phyloP scores from a whole-genome alignment of 2,113 vertebrate genomes.

The Sphyrna mokarran region DNA sequence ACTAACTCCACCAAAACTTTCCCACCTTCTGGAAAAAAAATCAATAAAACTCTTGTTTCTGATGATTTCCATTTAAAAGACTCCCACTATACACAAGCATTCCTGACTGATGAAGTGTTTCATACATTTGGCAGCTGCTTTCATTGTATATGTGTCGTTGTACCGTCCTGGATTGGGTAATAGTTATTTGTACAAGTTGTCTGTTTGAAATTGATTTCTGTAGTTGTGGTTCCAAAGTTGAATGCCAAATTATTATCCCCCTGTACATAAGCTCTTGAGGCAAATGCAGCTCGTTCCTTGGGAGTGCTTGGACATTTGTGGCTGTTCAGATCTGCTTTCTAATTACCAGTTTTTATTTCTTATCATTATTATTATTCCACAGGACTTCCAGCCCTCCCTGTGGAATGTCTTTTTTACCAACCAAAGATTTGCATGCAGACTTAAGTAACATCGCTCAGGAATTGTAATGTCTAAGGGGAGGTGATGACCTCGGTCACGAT shows the following conservation, averaged over 20 bases:
- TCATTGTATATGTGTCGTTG: conserved; percentile 22
- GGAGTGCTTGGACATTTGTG: neutral
- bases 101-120: conserved; percentile 15
- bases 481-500: neutral
- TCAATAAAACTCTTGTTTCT: neutral
- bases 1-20: neutral
- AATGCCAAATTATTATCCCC: neutral
- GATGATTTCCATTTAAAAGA: neutral
- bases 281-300: neutral
- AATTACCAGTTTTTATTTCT: neutral
- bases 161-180: neutral
- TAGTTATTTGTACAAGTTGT: neutral
- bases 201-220: neutral
- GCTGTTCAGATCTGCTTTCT: neutral
- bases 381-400: neutral
- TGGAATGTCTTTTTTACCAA: neutral
- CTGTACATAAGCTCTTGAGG: neutral
- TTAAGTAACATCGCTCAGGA: neutral
- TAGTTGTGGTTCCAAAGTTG: neutral
- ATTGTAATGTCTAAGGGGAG: neutral
- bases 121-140: neutral
- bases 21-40: neutral
- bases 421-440: neutral
- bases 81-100: conserved; percentile 11
- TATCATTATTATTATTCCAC: neutral